phyloP scores from a whole-genome alignment of 2,888 invertebrate species.

The Aethes cnicana region DNA sequence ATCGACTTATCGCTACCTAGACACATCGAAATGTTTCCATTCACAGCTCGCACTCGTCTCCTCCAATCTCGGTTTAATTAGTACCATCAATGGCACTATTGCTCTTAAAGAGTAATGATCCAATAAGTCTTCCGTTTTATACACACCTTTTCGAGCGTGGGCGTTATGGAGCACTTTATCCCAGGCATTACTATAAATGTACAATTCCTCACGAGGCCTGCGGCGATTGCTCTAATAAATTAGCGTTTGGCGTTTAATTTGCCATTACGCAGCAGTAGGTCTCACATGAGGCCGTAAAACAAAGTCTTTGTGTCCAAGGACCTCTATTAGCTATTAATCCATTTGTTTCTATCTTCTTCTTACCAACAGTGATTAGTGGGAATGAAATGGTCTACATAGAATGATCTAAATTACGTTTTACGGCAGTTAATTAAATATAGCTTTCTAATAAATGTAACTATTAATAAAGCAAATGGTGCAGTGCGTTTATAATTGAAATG shows the following conservation, averaged over 20 bases:
- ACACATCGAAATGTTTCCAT: no score
- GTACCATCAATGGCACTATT: conserved; percentile 5
- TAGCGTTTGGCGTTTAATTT: conserved; percentile 52
- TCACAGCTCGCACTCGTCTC: no score
- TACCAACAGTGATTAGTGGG: not conserved
- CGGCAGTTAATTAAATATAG: not conserved
- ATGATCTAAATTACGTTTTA: not conserved
- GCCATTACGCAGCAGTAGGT: conserved; percentile 53
- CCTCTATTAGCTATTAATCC: conserved; percentile 37
- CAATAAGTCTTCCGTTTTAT: conserved; percentile 21
- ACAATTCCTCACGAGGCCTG: conserved; percentile 35
- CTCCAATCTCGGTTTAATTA: no score
- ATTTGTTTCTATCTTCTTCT: conserved; percentile 5
- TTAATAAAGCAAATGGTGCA: conserved; percentile 1
- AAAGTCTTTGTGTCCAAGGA: conserved; percentile 39
- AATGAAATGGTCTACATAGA: not conserved
- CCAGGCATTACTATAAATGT: conserved; percentile 14
- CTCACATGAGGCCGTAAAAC: conserved; percentile 42
- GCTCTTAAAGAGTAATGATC: conserved; percentile 18
- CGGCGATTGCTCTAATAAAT: conserved; percentile 49
- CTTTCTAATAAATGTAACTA: not conserved
- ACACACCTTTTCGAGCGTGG: conserved; percentile 5
- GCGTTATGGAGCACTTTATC: conserved; percentile 9
- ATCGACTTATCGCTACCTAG: no score
- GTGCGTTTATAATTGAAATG: conserved; percentile 8